phyloP scores from a whole-genome alignment of 2,797 vertebrate species.

The Telmatherina bonti region DNA sequence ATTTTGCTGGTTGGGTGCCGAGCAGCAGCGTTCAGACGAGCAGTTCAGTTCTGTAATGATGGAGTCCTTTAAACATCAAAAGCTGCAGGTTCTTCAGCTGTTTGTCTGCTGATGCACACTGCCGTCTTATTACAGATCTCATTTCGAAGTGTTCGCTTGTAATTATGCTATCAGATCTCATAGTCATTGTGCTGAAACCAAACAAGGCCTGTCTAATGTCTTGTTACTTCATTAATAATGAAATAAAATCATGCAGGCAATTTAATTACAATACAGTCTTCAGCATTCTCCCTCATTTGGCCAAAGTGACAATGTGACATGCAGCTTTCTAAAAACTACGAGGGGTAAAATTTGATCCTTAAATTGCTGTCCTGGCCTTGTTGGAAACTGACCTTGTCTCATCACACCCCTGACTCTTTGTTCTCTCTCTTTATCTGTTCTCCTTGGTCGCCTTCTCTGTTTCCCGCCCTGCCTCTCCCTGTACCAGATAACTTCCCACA shows the following conservation, averaged over 20 bases:
- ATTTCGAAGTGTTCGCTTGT: conserved; percentile 59
- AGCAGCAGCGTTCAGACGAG: conserved; percentile 17
- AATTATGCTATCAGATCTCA: conserved; percentile 73
- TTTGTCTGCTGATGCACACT: conserved; percentile 5
- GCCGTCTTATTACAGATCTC: conserved; percentile 60
- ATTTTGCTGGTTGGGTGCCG: conserved; percentile 19
- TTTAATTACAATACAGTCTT: conserved; percentile 31
- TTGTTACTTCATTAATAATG: conserved; percentile 63
- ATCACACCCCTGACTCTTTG: conserved; percentile 42
- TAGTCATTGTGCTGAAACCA: conserved; percentile 54
- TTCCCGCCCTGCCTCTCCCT: conserved; percentile 46
- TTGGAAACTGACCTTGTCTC: conserved; percentile 61
- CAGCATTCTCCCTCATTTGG: conserved; percentile 41
- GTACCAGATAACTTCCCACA: conserved; percentile 98
- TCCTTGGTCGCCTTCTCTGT: conserved; percentile 51
- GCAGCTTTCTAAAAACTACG: conserved; percentile 12
- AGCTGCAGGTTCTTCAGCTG: not conserved
- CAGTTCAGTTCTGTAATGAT: not conserved
- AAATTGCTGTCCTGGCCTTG: conserved; percentile 38
- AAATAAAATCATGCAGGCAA: conserved; percentile 48
- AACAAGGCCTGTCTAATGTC: conserved; percentile 71
- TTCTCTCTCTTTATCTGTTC: conserved; percentile 58
- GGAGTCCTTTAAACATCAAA: not conserved
- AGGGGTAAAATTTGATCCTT: conserved; percentile 20
- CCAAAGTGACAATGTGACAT: conserved; percentile 51